phyloP scores from a whole-genome alignment of 2,113 vertebrate genomes.

The Mastomys coucha region DNA sequence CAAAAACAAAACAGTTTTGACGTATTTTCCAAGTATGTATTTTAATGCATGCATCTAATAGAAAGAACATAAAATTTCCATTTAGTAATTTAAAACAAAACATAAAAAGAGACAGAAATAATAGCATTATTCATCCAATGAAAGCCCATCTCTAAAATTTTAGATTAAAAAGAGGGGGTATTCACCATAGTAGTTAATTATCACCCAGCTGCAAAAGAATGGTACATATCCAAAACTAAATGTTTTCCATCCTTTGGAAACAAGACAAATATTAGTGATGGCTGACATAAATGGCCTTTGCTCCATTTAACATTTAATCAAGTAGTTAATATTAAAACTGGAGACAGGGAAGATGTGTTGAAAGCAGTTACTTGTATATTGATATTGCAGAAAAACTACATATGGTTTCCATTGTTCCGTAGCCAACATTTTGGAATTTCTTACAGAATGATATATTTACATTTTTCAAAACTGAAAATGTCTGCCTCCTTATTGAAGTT shows the following conservation, averaged over 20 bases:
- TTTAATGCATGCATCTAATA: constrained; percentile 16
- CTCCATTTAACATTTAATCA: constrained; percentile 61
- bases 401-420: constrained; percentile 88
- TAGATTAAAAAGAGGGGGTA: constrained; percentile 40
- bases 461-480: constrained; percentile 86
- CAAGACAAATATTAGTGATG: background rate
- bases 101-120: background rate
- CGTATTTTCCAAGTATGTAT: constrained; percentile 13
- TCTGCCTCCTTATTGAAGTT: constrained; percentile 88
- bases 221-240: constrained; percentile 37
- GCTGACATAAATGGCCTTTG: constrained; percentile 66
- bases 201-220: background rate
- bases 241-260: constrained; percentile 19
- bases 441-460: constrained; percentile 88
- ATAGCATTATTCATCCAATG: constrained; percentile 19
- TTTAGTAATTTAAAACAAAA: constrained; percentile 63
- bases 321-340: constrained; percentile 69
- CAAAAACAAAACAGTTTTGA: constrained; percentile 22
- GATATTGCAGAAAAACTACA: constrained; percentile 81
- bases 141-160: constrained; percentile 44
- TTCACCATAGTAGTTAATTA: constrained; percentile 42
- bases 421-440: constrained; percentile 85
- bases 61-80: constrained; percentile 45
- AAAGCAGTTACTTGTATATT: constrained; percentile 71
- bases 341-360: constrained; percentile 80